phyloP scores from a whole-genome alignment of 2,888 invertebrate genomes.

The Buathra laborator region DNA sequence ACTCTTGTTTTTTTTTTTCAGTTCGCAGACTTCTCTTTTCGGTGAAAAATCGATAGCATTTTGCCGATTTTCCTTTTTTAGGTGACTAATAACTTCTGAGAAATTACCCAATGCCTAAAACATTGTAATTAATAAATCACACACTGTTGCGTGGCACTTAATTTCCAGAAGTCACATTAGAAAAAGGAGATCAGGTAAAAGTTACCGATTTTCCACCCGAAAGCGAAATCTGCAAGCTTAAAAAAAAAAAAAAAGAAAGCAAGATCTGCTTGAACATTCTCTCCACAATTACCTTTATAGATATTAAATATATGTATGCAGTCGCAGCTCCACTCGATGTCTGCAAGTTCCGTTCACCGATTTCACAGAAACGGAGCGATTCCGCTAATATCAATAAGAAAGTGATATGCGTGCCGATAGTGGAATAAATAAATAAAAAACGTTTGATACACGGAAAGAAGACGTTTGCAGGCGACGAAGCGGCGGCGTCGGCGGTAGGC shows the following conservation, averaged over 20 bases:
- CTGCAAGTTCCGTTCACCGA: background rate
- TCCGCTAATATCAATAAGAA: conserved; percentile 9
- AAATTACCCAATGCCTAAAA: too few relatives aligned
- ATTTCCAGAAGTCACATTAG: too few relatives aligned
- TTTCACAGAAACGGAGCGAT: conserved; percentile 1
- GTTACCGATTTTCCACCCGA: too few relatives aligned
- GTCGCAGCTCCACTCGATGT: background rate
- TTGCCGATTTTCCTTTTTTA: too few relatives aligned
- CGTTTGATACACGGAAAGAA: conserved; percentile 10
- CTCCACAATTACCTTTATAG: background rate
- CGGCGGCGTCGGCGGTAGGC: conserved; percentile 8
- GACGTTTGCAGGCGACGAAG: conserved; percentile 31
- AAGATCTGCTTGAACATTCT: background rate
- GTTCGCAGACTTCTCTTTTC: too few relatives aligned
- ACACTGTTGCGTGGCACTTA: too few relatives aligned
- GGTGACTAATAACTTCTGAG: too few relatives aligned
- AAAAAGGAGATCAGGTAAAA: too few relatives aligned
- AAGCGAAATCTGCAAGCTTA: too few relatives aligned
- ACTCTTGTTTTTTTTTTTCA: too few relatives aligned
- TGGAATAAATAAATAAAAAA: conserved; percentile 5
- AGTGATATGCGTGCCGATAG: background rate
- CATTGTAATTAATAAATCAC: too few relatives aligned
- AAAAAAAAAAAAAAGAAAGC: background rate
- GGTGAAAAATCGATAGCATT: too few relatives aligned
- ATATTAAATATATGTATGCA: background rate